Evolutionary conservation across 2,888 invertebrate genomes (phyloP).

Genomic region (Hirtodrosophila confusa): DNA sequence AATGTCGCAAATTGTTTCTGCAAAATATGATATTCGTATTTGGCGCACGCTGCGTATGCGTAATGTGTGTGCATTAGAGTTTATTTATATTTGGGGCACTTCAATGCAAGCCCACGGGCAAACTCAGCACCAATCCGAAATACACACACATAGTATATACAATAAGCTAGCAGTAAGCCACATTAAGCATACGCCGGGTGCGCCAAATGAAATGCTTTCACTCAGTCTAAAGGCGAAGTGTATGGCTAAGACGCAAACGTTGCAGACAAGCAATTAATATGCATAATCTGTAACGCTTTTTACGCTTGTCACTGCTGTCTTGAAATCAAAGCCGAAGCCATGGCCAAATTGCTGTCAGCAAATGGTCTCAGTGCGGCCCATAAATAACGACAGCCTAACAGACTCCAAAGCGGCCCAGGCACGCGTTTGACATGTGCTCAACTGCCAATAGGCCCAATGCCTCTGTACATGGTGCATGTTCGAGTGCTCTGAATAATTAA

Average conservation of each 20-base stretch:
- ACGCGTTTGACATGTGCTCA: slow-evolving; percentile 59
- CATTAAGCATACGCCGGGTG: slow-evolving; percentile 53
- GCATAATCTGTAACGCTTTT: slow-evolving; percentile 67
- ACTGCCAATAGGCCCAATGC: slow-evolving; percentile 48
- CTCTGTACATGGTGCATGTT: slow-evolving; percentile 16
- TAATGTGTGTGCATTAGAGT: slow-evolving; percentile 14
- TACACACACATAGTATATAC: neutral
- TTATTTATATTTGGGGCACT: slow-evolving; percentile 24
- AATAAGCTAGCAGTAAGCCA: slow-evolving; percentile 8
- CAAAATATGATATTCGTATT: slow-evolving; percentile 21
- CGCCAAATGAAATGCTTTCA: slow-evolving; percentile 24
- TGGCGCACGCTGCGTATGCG: slow-evolving; percentile 35
- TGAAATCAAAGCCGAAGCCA: slow-evolving; percentile 50
- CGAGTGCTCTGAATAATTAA: slow-evolving; percentile 63
- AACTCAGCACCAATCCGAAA: neutral
- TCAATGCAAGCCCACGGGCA: slow-evolving; percentile 13
- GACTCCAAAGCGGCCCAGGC: slow-evolving; percentile 29
- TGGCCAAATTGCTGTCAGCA: slow-evolving; percentile 63
- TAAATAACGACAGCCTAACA: slow-evolving; percentile 65
- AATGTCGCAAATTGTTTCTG: no score
- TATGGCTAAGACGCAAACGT: slow-evolving; percentile 18
- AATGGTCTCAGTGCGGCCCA: slow-evolving; percentile 50
- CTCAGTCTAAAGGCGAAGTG: slow-evolving; percentile 19
- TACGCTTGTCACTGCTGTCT: slow-evolving; percentile 45
- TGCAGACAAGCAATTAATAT: slow-evolving; percentile 66